Evolutionary conservation across 2,888 invertebrate species (phyloP).

Genomic region (Apodemia mormo): DNA sequence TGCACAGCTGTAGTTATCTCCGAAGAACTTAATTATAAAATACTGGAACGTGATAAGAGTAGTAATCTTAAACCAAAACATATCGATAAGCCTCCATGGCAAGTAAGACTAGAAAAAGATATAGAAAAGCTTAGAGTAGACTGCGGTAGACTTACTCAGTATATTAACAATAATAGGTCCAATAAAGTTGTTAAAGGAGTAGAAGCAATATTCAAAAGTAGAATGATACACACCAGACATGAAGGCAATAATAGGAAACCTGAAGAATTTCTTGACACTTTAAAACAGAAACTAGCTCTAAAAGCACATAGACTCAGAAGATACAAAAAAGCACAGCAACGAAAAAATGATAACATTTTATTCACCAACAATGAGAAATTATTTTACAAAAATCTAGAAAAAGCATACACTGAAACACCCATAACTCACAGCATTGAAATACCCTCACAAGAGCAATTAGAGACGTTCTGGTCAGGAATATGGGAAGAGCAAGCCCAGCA

Average conservation of each 20-base stretch:
- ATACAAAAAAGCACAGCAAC: slow-evolving; percentile 32
- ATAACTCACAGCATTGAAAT: not conserved
- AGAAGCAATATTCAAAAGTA: slow-evolving; percentile 27
- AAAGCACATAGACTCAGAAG: slow-evolving; percentile 32
- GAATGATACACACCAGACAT: slow-evolving; percentile 26
- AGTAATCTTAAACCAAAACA: not conserved
- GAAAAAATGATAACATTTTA: slow-evolving; percentile 33
- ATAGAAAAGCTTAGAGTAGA: slow-evolving; percentile 34
- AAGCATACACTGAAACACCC: not conserved
- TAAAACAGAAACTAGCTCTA: slow-evolving; percentile 35
- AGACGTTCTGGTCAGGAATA: slow-evolving; percentile 32
- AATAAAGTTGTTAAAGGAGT: slow-evolving; percentile 30
- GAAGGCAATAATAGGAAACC: slow-evolving; percentile 32
- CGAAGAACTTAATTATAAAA: slow-evolving; percentile 30
- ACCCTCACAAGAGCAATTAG: slow-evolving; percentile 23
- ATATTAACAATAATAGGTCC: slow-evolving; percentile 32
- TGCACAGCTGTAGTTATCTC: slow-evolving; percentile 30
- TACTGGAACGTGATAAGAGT: not conserved
- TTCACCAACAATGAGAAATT: slow-evolving; percentile 32
- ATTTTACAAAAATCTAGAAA: slow-evolving; percentile 30
- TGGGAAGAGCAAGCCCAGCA: slow-evolving; percentile 28
- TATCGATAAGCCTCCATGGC: slow-evolving; percentile 29
- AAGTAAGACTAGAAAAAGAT: slow-evolving; percentile 33
- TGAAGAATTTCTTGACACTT: slow-evolving; percentile 35
- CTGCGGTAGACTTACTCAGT: slow-evolving; percentile 33